Conservation (phyloP, 1,140 invertebrate species). For the Orchestia grillus region DNA sequence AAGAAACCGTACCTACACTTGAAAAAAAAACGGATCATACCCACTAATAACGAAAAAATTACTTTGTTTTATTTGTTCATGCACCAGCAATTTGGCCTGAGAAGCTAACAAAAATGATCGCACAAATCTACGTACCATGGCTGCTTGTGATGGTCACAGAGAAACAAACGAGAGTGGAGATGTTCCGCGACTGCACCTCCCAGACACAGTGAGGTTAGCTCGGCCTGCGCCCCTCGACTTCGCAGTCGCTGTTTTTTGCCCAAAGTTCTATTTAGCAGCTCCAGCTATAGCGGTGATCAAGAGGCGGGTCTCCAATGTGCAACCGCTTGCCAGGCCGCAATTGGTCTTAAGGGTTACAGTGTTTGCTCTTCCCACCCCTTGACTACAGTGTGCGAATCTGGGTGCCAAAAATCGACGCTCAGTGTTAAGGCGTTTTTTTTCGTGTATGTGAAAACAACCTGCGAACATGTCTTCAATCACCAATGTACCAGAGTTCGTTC, state of each 20-base stretch:
- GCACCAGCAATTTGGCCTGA: background rate
- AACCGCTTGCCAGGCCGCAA: conserved; percentile 30
- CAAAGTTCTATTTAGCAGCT: conserved; percentile 18
- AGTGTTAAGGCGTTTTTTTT: background rate
- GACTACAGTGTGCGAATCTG: background rate
- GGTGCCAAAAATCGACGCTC: background rate
- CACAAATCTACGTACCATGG: conserved; percentile 13
- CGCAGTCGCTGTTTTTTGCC: background rate
- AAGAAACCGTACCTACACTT: background rate
- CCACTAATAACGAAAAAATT: background rate
- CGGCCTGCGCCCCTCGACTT: background rate
- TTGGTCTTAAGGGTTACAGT: background rate
- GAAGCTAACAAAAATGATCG: background rate
- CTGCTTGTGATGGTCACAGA: background rate
- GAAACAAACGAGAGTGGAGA: background rate
- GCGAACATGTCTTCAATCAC: background rate
- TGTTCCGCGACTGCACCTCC: conserved; percentile 39
- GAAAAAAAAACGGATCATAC: background rate
- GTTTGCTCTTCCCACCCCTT: background rate
- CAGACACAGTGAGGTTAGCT: background rate
- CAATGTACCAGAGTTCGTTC: background rate
- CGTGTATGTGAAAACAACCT: background rate
- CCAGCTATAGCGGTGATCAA: conserved; percentile 48
- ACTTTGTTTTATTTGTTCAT: background rate
- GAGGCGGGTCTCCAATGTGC: background rate